Base-by-base conservation (phyloP, 2,797 vertebrate genomes). In the Cossypha polioptera region DNA sequence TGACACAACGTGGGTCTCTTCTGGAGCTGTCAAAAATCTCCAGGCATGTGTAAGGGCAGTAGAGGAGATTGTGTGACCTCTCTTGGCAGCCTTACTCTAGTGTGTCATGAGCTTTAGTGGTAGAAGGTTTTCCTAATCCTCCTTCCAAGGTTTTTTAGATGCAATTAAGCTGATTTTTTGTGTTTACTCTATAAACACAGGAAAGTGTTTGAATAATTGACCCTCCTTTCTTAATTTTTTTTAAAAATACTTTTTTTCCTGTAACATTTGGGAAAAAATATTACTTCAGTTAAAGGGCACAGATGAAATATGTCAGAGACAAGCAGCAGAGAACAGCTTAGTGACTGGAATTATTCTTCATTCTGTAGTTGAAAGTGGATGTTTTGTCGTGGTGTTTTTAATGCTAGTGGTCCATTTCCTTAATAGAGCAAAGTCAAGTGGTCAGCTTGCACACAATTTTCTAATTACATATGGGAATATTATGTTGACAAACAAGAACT, bases 401-500 rank as follows among this genome's bases (percentile, higher is more conserved):
- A 79, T 93, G 55, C 36, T 73, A 53, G 29, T 11, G 5, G 62
- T 92, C 69, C 66, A 88, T 95, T 94, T 94, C 87, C 74, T 73
- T 93, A 92, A 94, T 68, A 81, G 74, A 92, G 26, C 40, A 55
- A 91, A 91, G 55, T 58, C 29, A 92, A 94, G 92, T 62, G 82
- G 91, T 95, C 79, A 45, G 79, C 78, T 66, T 90, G 81, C 50
- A 38, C 26, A 62, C 65, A 48, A 16, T 95, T 88, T 89, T 78
- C 61, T 94, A 90, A 94, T 94, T 95, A 88, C 82, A 51, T 80
- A 74, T 77, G 94, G 87, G 82, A 96, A 83, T 88, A 86, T 62
- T 80, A 86, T 76, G 74, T 89, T 96, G 94, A 96, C 95, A 88
- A 93, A 95, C 51, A 76, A 84, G 79, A 94, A 84, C 45, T 71